phyloP scores from a whole-genome alignment of 1,140 invertebrate genomes.

The Leptinotarsa texana region DNA sequence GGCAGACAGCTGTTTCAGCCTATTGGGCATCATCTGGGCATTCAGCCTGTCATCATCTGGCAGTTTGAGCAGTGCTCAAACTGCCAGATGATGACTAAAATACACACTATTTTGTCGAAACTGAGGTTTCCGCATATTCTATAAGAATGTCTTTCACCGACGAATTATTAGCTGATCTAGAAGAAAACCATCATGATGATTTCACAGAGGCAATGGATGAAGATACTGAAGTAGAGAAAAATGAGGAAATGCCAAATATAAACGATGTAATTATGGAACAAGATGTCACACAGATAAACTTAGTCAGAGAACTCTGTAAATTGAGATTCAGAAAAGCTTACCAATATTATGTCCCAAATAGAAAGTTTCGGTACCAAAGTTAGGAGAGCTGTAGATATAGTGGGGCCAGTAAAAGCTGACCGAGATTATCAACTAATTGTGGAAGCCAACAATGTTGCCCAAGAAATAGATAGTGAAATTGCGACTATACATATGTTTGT shows the following conservation, averaged over 20 bases:
- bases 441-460: conserved; percentile 94
- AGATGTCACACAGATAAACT: conserved; percentile 69
- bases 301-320: conserved; percentile 85
- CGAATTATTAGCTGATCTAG: conserved; percentile 91
- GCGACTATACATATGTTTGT: conserved; percentile 94
- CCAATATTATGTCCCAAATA: conserved; percentile 76
- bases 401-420: conserved; percentile 93
- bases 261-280: conserved; percentile 69
- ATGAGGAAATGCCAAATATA: conserved; percentile 56
- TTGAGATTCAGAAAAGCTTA: conserved; percentile 76
- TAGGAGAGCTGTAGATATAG: conserved; percentile 72
- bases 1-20: too few relatives aligned
- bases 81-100: too few relatives aligned
- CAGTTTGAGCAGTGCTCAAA: too few relatives aligned
- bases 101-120: too few relatives aligned
- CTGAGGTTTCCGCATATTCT: not conserved
- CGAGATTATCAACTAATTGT: conserved; percentile 96
- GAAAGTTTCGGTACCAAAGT: conserved; percentile 71
- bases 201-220: conserved; percentile 62
- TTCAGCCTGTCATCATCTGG: too few relatives aligned
- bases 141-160: conserved; percentile 89
- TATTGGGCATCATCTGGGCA: too few relatives aligned
- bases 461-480: conserved; percentile 95
- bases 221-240: conserved; percentile 46
- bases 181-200: conserved; percentile 81